Conservation (phyloP, 2,888 invertebrate species). For the Spicauda simplicius region DNA sequence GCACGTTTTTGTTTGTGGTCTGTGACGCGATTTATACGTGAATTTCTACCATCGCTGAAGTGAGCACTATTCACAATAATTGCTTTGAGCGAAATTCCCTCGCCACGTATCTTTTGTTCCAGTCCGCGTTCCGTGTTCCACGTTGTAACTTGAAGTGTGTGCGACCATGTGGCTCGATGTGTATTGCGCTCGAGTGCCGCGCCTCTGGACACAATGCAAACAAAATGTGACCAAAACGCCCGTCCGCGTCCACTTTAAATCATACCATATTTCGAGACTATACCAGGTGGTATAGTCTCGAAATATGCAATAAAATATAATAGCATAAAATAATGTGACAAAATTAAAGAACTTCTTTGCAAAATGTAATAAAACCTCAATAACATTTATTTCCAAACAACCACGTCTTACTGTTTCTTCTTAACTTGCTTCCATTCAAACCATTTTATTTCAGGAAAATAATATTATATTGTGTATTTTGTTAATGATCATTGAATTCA, state of each 20-base stretch:
- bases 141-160: slow-evolving; percentile 45
- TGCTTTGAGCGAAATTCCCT: slow-evolving; percentile 79
- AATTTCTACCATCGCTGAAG: slow-evolving; percentile 82
- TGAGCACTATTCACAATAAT: slow-evolving; percentile 83
- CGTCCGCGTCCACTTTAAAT: slow-evolving; percentile 21
- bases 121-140: slow-evolving; percentile 50
- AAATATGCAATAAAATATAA: too few species aligned
- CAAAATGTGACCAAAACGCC: slow-evolving; percentile 27
- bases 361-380: too few species aligned
- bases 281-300: too few species aligned
- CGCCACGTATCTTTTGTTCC: slow-evolving; percentile 68
- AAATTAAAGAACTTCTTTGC: too few species aligned
- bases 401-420: too few species aligned
- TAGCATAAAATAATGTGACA: too few species aligned
- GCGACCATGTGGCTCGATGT: slow-evolving; percentile 31
- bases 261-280: too few species aligned
- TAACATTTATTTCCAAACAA: too few species aligned
- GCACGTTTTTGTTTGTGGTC: slow-evolving; percentile 85
- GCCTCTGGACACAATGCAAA: slow-evolving; percentile 20
- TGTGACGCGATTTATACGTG: slow-evolving; percentile 84
- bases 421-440: too few species aligned
- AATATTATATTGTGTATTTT: too few species aligned
- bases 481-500: too few species aligned
- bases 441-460: too few species aligned
- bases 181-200: slow-evolving; percentile 29